These are phyloP conservation scores for Macrosiphum euphorbiae DNA, from an alignment of 2,888 invertebrate species.

Conservation along the genomic window DNA sequence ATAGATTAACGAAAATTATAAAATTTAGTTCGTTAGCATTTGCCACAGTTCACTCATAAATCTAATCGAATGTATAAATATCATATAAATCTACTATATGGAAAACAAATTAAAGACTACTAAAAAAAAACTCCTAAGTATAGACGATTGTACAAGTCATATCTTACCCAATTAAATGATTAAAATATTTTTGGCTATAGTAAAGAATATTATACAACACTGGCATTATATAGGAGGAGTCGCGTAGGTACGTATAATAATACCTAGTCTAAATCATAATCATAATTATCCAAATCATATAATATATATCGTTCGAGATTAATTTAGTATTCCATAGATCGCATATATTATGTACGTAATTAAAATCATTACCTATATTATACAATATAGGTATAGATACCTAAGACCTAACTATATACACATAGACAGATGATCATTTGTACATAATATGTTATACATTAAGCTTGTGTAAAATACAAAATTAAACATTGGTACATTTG, in stretches of 20 bases:
- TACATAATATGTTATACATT: background rate
- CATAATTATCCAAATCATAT: background rate
- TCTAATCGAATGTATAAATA: conserved; percentile 43
- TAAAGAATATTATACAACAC: background rate
- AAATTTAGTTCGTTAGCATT: conserved; percentile 56
- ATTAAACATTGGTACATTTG: background rate
- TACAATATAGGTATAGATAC: too few relatives aligned
- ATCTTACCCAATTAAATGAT: background rate
- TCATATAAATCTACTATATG: conserved; percentile 18
- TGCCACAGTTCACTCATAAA: conserved; percentile 41
- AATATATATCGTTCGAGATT: background rate
- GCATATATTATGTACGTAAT: background rate
- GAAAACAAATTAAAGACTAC: background rate
- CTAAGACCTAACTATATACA: too few relatives aligned
- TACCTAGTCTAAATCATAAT: too few relatives aligned
- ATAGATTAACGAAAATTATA: conserved; percentile 63
- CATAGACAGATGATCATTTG: too few relatives aligned
- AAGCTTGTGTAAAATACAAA: background rate
- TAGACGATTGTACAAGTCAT: background rate
- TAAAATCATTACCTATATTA: background rate
- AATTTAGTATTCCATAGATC: background rate
- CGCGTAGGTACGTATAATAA: too few relatives aligned
- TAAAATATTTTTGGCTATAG: background rate
- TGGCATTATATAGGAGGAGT: background rate
- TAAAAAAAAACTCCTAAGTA: background rate